Base-by-base conservation (phyloP, 2,113 vertebrate genomes). In the Hoplias malabaricus region DNA sequence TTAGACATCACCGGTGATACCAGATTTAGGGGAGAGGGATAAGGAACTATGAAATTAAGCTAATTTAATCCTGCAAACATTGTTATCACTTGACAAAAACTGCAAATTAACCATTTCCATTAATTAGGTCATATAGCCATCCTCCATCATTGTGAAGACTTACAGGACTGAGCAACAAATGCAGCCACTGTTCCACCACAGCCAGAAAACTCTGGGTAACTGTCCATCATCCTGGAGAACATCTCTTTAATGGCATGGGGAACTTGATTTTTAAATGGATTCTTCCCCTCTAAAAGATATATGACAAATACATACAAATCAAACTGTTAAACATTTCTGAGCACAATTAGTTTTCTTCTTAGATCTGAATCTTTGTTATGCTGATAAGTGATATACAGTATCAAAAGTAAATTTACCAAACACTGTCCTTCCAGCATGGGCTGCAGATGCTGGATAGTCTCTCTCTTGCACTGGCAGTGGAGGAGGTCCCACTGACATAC, bases 151-250 rank as follows among this genome's bases (percentile, higher is more conserved):
- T 27, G 16, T 0, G 13, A 14, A 29, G 7, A 91, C 94, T 94
- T 90, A 94, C 97, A 87, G 77, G 90, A 94, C 84, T 96, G 93
- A 79, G 94, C 69, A 80, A 99, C 87, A 88, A 98, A 98, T 5
- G 96, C 96, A 82, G 95, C 96, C 40, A 95, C 76, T 27, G 95
- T 96, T 81, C 83, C 91, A n/a, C 91, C 88, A 84, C 93, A 96
- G 48, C 84, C 86, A 9, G 84, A 89, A 84, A 93, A 96, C 75
- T 94, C 88, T 0, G 92, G 92, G 76, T 94, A 80, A 9, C 73
- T 84, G 40, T 80, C 36, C 85, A 92, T 89, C 82, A 98, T 89
- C 61, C 84, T 90, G 65, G 42, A 85, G 80, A 97, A 94, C n/a
- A 86, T 87, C 68, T 93, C 89, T 80, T 86, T 91, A 56, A 98